A percentile compares a stretch with the other conserved stretches of the same genome.
phyloP scores from a whole-genome alignment of 2,888 invertebrate species.

The Amphimallon solstitiale region DNA sequence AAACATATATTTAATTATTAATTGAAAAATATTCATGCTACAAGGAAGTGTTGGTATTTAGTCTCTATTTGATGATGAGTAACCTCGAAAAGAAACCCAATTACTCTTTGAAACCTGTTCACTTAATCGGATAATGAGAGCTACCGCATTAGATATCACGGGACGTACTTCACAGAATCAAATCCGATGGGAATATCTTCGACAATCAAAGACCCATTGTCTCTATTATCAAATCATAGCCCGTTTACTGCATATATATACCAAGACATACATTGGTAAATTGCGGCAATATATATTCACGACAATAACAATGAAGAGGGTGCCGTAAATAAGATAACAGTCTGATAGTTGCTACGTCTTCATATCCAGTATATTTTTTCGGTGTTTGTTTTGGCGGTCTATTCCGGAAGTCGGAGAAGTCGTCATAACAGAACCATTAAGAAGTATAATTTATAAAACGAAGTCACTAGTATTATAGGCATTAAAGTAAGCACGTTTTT shows the following conservation, averaged over 20 bases:
- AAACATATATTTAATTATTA: no score
- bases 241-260: not conserved
- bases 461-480: no score
- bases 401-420: not conserved
- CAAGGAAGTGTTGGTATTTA: no score
- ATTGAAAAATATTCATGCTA: no score
- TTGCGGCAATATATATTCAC: constrained; percentile 41
- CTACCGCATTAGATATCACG: constrained; percentile 30
- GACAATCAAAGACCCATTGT: constrained; percentile 50
- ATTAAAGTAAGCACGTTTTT: no score
- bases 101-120: constrained; percentile 22
- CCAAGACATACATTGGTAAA: constrained; percentile 50
- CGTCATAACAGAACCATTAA: no score
- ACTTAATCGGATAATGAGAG: constrained; percentile 32
- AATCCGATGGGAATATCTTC: constrained; percentile 44
- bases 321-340: constrained; percentile 24
- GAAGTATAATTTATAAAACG: no score
- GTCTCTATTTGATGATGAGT: not conserved
- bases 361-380: not conserved
- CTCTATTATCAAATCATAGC: constrained; percentile 52
- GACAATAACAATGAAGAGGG: constrained; percentile 19
- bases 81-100: constrained; percentile 2
- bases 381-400: constrained; percentile 1
- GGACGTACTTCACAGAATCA: constrained; percentile 29
- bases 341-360: constrained; percentile 1